Percentiles rank a stretch among this genome's conserved stretches.
phyloP scores from a whole-genome alignment of 2,113 vertebrate genomes.

The Sclerurus mexicanus region DNA sequence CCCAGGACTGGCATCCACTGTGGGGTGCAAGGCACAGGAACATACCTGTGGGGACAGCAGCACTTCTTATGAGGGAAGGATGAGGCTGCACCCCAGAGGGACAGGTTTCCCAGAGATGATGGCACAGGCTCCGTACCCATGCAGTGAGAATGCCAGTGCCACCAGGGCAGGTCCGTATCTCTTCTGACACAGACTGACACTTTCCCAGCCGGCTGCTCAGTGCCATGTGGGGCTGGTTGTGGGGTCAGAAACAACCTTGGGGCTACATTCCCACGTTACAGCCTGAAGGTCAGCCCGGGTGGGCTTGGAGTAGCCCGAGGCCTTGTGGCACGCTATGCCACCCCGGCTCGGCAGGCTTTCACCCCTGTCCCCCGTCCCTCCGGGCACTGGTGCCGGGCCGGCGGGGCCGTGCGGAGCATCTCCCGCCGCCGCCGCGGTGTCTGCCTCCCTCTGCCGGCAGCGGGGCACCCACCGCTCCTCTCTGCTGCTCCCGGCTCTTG shows the following conservation, averaged over 20 bases:
- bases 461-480: background rate
- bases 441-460: conserved; percentile 61
- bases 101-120: background rate
- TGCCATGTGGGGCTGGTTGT: background rate
- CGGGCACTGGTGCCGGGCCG: background rate
- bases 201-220: fast-evolving
- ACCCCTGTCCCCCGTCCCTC: background rate
- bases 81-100: background rate
- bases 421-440: background rate
- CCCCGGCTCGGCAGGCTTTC: background rate
- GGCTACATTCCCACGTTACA: background rate
- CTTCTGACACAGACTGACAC: background rate
- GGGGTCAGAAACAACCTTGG: background rate
- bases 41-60: fast-evolving
- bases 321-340: background rate
- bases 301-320: background rate
- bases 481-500: background rate
- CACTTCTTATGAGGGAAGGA: background rate
- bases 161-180: background rate
- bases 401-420: background rate
- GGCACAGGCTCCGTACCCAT: background rate
- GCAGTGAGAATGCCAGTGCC: background rate
- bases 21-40: background rate
- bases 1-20: background rate
- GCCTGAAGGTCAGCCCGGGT: background rate